These are phyloP conservation scores for Typhlichthys subterraneus DNA, from an alignment of 2,797 vertebrate species.

Conservation along the genomic window DNA sequence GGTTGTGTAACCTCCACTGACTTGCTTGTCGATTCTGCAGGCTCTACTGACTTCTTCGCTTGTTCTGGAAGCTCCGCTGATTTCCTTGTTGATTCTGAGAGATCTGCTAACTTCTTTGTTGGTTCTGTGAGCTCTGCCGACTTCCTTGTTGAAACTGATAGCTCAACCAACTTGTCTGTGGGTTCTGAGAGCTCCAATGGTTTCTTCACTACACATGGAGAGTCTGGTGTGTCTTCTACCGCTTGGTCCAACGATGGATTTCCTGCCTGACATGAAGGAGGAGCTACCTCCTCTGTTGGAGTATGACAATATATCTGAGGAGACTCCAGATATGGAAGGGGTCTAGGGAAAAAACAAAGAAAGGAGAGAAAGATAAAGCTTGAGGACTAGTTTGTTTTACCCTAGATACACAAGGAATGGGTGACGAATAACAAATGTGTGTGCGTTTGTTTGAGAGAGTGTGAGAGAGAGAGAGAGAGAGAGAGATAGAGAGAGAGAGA, in stretches of 20 bases:
- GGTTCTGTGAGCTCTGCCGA: slow-evolving; percentile 15
- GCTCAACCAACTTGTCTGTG: not conserved
- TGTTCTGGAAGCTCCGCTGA: slow-evolving; percentile 5
- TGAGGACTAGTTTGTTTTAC: slow-evolving; percentile 39
- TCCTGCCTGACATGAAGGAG: slow-evolving; percentile 41
- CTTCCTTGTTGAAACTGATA: slow-evolving; percentile 14
- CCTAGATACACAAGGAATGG: slow-evolving; percentile 40
- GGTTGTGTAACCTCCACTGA: slow-evolving; percentile 6
- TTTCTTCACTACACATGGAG: slow-evolving; percentile 19
- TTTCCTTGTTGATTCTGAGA: slow-evolving; percentile 19
- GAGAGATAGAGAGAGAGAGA: slow-evolving; percentile 19
- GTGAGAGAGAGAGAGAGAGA: slow-evolving; percentile 6
- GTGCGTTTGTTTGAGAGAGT: slow-evolving; percentile 20
- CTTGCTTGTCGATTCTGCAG: not conserved
- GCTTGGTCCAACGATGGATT: slow-evolving; percentile 23
- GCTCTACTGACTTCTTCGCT: slow-evolving; percentile 1
- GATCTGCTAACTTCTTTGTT: slow-evolving; percentile 23
- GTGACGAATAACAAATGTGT: slow-evolving; percentile 52
- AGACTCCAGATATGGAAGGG: slow-evolving; percentile 71
- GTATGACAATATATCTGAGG: slow-evolving; percentile 72
- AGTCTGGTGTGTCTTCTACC: slow-evolving; percentile 27
- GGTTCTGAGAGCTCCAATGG: slow-evolving; percentile 13
- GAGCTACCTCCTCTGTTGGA: slow-evolving; percentile 63
- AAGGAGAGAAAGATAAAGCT: slow-evolving; percentile 37
- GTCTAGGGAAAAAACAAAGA: slow-evolving; percentile 59